Evolutionary conservation across 2,113 vertebrate species (phyloP).

Genomic region (Hippocampus barbouri): DNA sequence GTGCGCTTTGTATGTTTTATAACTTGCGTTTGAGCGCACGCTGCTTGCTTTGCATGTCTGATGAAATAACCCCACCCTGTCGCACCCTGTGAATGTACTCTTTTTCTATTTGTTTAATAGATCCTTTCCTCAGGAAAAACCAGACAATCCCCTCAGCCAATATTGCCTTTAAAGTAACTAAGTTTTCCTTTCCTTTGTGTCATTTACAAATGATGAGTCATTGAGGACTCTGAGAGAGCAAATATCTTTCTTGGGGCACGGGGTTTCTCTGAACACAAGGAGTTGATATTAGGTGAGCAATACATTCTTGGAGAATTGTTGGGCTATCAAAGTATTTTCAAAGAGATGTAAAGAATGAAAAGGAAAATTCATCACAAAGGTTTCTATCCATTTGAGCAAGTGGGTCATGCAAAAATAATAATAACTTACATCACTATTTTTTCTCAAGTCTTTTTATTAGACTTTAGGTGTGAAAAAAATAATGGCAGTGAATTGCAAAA

Average conservation of each 20-base stretch:
- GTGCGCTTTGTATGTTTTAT: background rate
- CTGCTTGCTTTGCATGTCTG: background rate
- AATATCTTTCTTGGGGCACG: background rate
- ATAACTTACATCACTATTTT: no score
- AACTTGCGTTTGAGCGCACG: background rate
- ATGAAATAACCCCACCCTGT: background rate
- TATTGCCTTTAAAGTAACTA: conserved; percentile 16
- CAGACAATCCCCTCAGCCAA: conserved; percentile 3
- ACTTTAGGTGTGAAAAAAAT: no score
- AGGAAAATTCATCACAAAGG: no score
- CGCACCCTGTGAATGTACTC: background rate
- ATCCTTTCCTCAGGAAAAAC: conserved; percentile 17
- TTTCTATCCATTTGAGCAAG: no score
- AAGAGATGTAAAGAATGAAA: no score
- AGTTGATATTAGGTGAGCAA: background rate
- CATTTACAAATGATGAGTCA: background rate
- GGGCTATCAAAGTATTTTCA: no score
- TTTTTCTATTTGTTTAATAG: conserved; percentile 6
- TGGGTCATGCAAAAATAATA: no score
- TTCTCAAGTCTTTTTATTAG: no score
- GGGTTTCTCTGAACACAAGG: background rate
- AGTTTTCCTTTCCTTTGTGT: background rate
- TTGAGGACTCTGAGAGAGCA: no score
- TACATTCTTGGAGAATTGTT: background rate
- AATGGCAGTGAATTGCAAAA: no score